Conservation (phyloP, 1,140 invertebrate genomes). For the Drosophila carrolli region DNA sequence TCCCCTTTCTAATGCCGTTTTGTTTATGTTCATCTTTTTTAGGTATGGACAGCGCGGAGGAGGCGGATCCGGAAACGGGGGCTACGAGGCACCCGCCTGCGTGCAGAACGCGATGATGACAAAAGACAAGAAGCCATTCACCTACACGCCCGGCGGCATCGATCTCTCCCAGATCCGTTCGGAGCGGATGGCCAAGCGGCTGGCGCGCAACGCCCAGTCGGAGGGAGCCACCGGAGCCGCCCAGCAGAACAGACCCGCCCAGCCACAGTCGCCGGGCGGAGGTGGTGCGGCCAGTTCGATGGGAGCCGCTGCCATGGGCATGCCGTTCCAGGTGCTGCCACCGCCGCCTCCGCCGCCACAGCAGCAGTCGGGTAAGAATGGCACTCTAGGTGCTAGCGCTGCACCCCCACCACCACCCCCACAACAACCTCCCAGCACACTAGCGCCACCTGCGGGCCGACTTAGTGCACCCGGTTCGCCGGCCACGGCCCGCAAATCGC, state of each 20-base stretch:
- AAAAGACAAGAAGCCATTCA: conserved; percentile 98
- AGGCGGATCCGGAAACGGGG: conserved; percentile 65
- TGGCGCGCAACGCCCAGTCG: conserved; percentile 86
- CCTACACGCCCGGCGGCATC: conserved; percentile 96
- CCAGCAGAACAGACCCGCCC: conserved; percentile 81
- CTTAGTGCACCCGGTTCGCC: conserved; percentile 78
- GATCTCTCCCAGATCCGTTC: conserved; percentile 95
- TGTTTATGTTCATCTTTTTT: not conserved
- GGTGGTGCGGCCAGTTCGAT: conserved; percentile 65
- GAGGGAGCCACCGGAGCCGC: conserved; percentile 85
- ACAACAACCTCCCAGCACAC: conserved; percentile 82
- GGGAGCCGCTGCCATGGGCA: conserved; percentile 85
- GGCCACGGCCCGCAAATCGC: conserved; percentile 84
- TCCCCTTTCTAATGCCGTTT: no score
- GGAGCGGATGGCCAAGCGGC: conserved; percentile 93
- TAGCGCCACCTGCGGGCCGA: conserved; percentile 78
- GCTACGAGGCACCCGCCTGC: conserved; percentile 91
- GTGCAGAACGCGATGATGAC: conserved; percentile 97
- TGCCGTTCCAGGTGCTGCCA: conserved; percentile 90
- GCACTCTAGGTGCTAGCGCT: conserved; percentile 43
- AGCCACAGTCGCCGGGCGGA: conserved; percentile 76
- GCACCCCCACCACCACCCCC: conserved; percentile 87
- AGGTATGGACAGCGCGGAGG: conserved; percentile 80
- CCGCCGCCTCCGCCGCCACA: conserved; percentile 86
- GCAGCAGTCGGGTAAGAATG: conserved; percentile 75